Base-by-base conservation (phyloP, 2,113 vertebrate genomes). In the Todiramphus chloris region DNA sequence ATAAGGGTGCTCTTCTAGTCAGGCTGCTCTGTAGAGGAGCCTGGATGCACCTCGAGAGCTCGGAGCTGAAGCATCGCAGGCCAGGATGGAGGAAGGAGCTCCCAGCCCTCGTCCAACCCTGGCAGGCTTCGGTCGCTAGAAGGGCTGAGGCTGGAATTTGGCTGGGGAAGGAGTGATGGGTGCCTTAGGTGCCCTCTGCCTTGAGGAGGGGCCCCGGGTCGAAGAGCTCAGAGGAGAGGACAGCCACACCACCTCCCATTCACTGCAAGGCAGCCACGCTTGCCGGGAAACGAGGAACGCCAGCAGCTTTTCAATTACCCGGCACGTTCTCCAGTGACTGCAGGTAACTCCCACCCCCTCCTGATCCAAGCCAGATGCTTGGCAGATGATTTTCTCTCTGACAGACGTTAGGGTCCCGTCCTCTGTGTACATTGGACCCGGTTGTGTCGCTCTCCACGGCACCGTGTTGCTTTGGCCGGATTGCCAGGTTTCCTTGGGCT, bases 301-400 rank as follows among this genome's bases (percentile, higher is more conserved):
- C 76, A 83, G 86, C 86, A 89, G 83, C 87, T 69, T 90, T 77
- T 55, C 70, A 39, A 13, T 89, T 70, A n/a, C 62, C 77, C 56
- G 37, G 68, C 66, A 23, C 11, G 0, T 70, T 75, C 86, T 66
- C 60, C 5, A 12, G 3, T 60, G 93, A 2, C 33, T 85, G 84
- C 78, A 96, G 90, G 95, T 95, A 69, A 77, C 82, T 96, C 78
- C 87, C 48, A 11, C 4, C 4, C 51, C 13, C 30, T 72, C 43
- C 69, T 73, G 87, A 87, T 85, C 21, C 30, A 35, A 53, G 67
- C 10, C 87, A 91, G 95, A 82, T 95, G 83, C 91, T 76, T 89
- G 91, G 91, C 91, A 93, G 89, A 56, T 31, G 89, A 4, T 64
- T 78, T 62, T 58, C 62, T 60, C 63, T 58, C 80, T 82, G 74